Percentiles rank a stretch among this genome's conserved stretches.
phyloP scores from a whole-genome alignment of 2,113 vertebrate genomes.

The Marmota flaviventris region DNA sequence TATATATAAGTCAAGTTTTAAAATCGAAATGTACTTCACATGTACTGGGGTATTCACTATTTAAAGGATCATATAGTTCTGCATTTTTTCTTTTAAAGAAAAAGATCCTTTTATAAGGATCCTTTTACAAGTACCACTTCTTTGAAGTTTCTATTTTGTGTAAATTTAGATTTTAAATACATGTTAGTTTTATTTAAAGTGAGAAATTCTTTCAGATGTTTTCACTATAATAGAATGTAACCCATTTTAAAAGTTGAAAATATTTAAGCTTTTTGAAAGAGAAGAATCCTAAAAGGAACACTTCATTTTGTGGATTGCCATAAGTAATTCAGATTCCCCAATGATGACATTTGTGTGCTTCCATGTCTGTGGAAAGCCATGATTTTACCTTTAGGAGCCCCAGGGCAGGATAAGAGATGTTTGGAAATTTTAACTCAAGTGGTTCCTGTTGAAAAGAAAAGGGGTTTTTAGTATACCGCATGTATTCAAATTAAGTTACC shows the following conservation, averaged over 20 bases:
- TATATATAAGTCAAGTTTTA: conserved; percentile 34
- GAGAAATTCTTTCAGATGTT: conserved; percentile 38
- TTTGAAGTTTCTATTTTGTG: conserved; percentile 53
- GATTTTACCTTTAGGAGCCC: conserved; percentile 95
- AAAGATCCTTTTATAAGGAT: conserved; percentile 38
- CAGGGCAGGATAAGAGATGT: conserved; percentile 91
- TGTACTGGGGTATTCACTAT: background rate
- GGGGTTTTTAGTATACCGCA: background rate
- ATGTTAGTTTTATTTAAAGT: conserved; percentile 46
- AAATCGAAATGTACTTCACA: conserved; percentile 53
- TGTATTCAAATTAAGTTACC: background rate
- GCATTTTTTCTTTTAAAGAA: conserved; percentile 52
- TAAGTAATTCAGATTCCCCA: background rate
- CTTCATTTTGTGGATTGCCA: background rate
- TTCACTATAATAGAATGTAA: conserved; percentile 42
- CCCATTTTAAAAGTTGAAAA: conserved; percentile 54
- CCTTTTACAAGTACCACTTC: background rate
- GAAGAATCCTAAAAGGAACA: conserved; percentile 30
- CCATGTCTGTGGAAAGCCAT: background rate
- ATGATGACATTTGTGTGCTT: background rate
- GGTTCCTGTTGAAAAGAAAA: conserved; percentile 89
- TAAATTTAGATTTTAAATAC: conserved; percentile 66
- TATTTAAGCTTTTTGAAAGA: conserved; percentile 34
- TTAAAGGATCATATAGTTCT: conserved; percentile 48
- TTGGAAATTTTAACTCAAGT: conserved; percentile 94